Evolutionary conservation across 2,797 vertebrate species (phyloP).

Genomic region (Caiman crocodilus): DNA sequence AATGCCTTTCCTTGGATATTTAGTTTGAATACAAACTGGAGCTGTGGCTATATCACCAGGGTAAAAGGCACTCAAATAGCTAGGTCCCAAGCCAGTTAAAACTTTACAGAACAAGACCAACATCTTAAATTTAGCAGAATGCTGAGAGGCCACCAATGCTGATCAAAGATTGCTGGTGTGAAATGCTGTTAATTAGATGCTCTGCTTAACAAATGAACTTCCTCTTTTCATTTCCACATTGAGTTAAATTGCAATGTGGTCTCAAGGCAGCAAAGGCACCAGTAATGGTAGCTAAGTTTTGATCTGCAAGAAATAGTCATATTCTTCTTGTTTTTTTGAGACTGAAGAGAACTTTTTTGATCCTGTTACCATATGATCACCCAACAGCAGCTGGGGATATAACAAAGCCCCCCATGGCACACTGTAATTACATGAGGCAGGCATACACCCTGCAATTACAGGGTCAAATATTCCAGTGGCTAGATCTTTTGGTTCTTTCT

Average conservation of each 20-base stretch:
- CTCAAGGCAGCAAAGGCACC: not conserved
- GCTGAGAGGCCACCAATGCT: not conserved
- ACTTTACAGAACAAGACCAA: not conserved
- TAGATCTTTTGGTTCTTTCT: not conserved
- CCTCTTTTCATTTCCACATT: not conserved
- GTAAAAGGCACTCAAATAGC: not conserved
- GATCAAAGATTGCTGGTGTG: not conserved
- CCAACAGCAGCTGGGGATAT: not conserved
- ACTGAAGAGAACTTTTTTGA: not conserved
- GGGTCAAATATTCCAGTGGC: not conserved
- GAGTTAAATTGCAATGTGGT: not conserved
- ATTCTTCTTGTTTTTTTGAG: not conserved
- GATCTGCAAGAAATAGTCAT: not conserved
- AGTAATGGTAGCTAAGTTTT: not conserved
- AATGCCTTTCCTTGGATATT: not conserved
- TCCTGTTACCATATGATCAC: not conserved
- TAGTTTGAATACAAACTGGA: too few species aligned
- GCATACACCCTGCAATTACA: not conserved
- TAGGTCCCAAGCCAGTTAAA: not conserved
- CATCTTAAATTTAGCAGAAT: not conserved
- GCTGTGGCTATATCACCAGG: not conserved
- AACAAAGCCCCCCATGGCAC: not conserved
- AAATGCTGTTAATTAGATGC: not conserved
- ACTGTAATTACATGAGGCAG: not conserved
- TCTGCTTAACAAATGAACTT: not conserved